Percentiles rank a stretch among this genome's conserved stretches.
phyloP scores from a whole-genome alignment of 2,113 vertebrate genomes.

The Triplophysa tibetana region DNA sequence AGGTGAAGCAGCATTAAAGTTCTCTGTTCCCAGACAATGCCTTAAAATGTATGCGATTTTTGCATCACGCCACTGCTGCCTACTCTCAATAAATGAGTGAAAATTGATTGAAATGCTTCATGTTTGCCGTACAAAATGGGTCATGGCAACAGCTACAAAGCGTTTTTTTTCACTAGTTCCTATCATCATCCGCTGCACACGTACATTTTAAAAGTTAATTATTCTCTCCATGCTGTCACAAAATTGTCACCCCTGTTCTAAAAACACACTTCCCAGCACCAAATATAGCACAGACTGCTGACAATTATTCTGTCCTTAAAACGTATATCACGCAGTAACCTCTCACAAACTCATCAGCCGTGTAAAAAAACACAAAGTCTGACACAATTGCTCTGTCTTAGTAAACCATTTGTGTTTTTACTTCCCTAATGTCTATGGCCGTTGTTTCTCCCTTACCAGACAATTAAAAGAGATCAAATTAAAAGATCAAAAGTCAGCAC shows the following conservation, averaged over 20 bases:
- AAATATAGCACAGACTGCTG: slow-evolving; percentile 20
- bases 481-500: slow-evolving; percentile 63
- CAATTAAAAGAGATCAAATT: slow-evolving; percentile 65
- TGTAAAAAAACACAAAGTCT: neutral
- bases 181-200: neutral
- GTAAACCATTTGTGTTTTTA: slow-evolving; percentile 58
- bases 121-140: neutral
- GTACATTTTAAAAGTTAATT: neutral
- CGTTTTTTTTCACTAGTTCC: neutral
- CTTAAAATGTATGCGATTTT: neutral
- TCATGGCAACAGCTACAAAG: neutral
- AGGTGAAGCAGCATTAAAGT: slow-evolving; percentile 23
- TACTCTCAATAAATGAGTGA: no score
- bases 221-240: neutral
- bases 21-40: slow-evolving; percentile 2
- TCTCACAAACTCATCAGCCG: neutral
- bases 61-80: no score
- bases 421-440: slow-evolving; percentile 60
- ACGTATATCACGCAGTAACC: slow-evolving; percentile 5
- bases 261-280: neutral
- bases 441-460: slow-evolving; percentile 56
- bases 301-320: slow-evolving; percentile 8
- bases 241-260: neutral
- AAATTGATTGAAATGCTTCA: neutral
- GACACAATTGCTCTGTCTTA: slow-evolving; percentile 49